phyloP scores from a whole-genome alignment of 1,140 invertebrate genomes.

The Drosophila melanogaster region DNA sequence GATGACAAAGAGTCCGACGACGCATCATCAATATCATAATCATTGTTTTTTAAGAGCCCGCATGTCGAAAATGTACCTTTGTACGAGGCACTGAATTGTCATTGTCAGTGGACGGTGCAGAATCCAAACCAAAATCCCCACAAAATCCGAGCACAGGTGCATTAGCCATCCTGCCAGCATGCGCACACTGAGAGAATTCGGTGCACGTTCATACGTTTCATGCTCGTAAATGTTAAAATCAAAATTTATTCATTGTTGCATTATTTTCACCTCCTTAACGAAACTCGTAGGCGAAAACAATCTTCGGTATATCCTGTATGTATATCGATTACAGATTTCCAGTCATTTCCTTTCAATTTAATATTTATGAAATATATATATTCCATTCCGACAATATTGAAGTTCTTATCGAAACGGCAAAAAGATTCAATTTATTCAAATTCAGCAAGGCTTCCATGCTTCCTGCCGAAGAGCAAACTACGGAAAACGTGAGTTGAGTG shows the following conservation, averaged over 20 bases:
- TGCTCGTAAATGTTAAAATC: not conserved
- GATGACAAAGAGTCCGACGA: conserved; percentile 21
- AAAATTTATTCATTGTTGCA: not conserved
- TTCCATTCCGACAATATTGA: not conserved
- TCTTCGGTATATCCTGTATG: no score
- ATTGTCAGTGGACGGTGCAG: conserved; percentile 9
- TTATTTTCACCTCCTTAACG: no score
- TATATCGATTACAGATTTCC: no score
- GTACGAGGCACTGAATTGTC: not conserved
- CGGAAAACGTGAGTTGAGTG: conserved; percentile 7
- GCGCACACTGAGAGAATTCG: conserved; percentile 4
- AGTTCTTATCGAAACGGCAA: not conserved
- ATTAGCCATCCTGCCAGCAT: not conserved
- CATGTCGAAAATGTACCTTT: conserved; percentile 17
- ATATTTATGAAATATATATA: not conserved
- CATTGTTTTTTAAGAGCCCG: conserved; percentile 33
- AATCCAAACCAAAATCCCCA: conserved; percentile 31
- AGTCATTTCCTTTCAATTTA: not conserved
- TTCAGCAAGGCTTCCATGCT: not conserved
- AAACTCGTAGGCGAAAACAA: no score
- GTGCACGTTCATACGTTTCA: not conserved
- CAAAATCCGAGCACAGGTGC: not conserved
- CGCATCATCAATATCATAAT: conserved; percentile 43
- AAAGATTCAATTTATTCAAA: conserved; percentile 1
- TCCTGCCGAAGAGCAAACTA: conserved; percentile 1